These are phyloP conservation scores for Zenarchopterus dispar DNA, from an alignment of 2,797 vertebrate genomes.

Conservation along the genomic window DNA sequence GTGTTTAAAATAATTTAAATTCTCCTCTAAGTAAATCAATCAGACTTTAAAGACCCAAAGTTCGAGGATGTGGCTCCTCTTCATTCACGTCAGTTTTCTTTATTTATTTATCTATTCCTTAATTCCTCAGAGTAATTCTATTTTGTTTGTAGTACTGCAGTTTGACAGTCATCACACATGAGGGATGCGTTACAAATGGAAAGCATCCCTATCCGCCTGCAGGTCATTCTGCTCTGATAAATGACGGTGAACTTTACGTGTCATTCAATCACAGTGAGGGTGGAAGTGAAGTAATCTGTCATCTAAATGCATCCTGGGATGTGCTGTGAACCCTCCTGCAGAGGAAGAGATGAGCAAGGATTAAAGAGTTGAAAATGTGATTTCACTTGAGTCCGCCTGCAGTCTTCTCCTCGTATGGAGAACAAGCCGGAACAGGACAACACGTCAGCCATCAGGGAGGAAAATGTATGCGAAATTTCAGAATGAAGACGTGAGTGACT, in stretches of 20 bases:
- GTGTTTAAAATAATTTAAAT: constrained; percentile 23
- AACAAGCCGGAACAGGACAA: constrained; percentile 63
- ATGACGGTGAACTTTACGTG: constrained; percentile 24
- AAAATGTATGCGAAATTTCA: constrained; percentile 56
- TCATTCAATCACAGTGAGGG: constrained; percentile 25
- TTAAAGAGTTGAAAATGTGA: constrained; percentile 25
- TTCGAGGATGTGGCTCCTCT: constrained; percentile 3
- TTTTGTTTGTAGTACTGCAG: background rate
- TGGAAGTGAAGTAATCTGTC: constrained; percentile 37
- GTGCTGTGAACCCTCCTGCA: constrained; percentile 27
- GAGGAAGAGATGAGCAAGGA: constrained; percentile 30
- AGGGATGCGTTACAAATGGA: constrained; percentile 7
- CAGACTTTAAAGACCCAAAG: constrained; percentile 4
- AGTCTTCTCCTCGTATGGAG: constrained; percentile 30
- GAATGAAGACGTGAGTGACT: constrained; percentile 43
- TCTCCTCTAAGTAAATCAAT: constrained; percentile 44
- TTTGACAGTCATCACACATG: constrained; percentile 6
- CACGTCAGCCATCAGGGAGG: constrained; percentile 41
- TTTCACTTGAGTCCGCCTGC: constrained; percentile 31
- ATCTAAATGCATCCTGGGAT: constrained; percentile 23
- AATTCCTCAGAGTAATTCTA: constrained; percentile 5
- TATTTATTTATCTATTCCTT: constrained; percentile 5
- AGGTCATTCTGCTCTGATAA: constrained; percentile 37
- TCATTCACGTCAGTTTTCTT: constrained; percentile 5
- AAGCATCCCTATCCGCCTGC: constrained; percentile 42